A percentile compares a stretch with the other conserved stretches of the same genome.
These are phyloP conservation scores for Probaryconus sp. DNA, from an alignment of 1,140 invertebrate genomes.

Conservation along the genomic window DNA sequence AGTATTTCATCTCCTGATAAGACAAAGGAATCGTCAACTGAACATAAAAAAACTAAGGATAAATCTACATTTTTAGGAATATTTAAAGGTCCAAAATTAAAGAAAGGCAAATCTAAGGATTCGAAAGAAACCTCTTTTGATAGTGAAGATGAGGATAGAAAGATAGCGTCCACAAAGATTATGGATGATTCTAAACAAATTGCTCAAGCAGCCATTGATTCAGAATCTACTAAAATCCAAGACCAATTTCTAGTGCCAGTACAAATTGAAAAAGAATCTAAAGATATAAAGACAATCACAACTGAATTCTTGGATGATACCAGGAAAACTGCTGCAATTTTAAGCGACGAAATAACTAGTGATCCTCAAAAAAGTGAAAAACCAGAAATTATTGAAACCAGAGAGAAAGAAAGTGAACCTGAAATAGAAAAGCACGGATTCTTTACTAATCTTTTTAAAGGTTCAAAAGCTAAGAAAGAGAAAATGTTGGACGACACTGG, in stretches of 20 bases:
- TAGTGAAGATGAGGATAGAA: slow-evolving; percentile 71
- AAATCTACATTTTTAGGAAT: slow-evolving; percentile 73
- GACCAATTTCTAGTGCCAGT: not conserved
- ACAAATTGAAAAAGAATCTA: not conserved
- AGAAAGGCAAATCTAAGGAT: slow-evolving; percentile 69
- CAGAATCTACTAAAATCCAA: no score
- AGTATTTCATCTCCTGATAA: slow-evolving; percentile 55
- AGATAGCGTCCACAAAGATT: slow-evolving; percentile 60
- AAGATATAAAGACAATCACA: not conserved
- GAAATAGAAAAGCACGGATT: slow-evolving; percentile 43
- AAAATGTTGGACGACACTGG: slow-evolving; percentile 36
- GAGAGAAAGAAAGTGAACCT: slow-evolving; percentile 25
- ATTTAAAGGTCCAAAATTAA: slow-evolving; percentile 72
- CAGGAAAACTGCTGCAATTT: slow-evolving; percentile 27
- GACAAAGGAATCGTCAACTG: slow-evolving; percentile 62
- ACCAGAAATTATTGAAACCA: not conserved
- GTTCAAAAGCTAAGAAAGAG: slow-evolving; percentile 40
- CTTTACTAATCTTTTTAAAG: slow-evolving; percentile 42
- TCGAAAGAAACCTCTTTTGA: slow-evolving; percentile 72
- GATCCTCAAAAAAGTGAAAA: slow-evolving; percentile 2
- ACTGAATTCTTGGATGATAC: slow-evolving; percentile 56
- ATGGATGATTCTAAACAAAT: slow-evolving; percentile 63
- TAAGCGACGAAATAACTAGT: slow-evolving; percentile 5
- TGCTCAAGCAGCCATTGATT: slow-evolving; percentile 23
- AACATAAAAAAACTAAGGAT: slow-evolving; percentile 71